phyloP scores from a whole-genome alignment of 2,888 invertebrate genomes.

The Embidobia sp. region DNA sequence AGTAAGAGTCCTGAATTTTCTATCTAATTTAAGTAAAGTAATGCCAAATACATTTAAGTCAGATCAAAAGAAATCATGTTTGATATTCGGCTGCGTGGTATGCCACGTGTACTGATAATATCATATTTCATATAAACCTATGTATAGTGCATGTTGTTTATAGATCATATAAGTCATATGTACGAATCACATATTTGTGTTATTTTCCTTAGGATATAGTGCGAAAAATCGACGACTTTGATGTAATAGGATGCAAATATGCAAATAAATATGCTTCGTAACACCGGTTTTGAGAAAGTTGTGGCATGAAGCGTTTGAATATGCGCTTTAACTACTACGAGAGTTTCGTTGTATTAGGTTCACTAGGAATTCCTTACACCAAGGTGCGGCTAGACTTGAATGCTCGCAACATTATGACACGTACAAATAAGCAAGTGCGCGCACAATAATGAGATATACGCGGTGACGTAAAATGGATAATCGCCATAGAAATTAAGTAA shows the following conservation, averaged over 20 bases:
- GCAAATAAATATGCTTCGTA: constrained; percentile 56
- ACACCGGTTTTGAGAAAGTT: constrained; percentile 53
- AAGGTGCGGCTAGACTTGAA: constrained; percentile 61
- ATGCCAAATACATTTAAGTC: too few relatives aligned
- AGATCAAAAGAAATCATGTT: too few relatives aligned
- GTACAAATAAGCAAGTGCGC: constrained; percentile 56
- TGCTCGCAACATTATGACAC: constrained; percentile 57
- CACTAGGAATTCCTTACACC: constrained; percentile 51
- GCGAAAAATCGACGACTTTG: constrained; percentile 44
- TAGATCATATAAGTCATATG: neutral
- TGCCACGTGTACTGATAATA: neutral
- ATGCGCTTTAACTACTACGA: constrained; percentile 42
- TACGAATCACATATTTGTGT: constrained; percentile 23
- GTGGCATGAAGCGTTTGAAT: constrained; percentile 54
- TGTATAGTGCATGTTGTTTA: too few relatives aligned
- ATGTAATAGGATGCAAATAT: constrained; percentile 56
- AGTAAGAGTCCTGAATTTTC: too few relatives aligned
- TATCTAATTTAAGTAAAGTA: too few relatives aligned
- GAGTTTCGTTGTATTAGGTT: constrained; percentile 53
- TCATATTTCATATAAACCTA: neutral
- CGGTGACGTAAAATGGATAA: constrained; percentile 5
- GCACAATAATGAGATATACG: constrained; percentile 44
- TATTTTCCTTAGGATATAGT: constrained; percentile 10
- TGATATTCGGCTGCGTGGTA: neutral
- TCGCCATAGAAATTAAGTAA: constrained; percentile 31